Base-by-base conservation (phyloP, 2,113 vertebrate genomes). In the Bostrychus sinensis region DNA sequence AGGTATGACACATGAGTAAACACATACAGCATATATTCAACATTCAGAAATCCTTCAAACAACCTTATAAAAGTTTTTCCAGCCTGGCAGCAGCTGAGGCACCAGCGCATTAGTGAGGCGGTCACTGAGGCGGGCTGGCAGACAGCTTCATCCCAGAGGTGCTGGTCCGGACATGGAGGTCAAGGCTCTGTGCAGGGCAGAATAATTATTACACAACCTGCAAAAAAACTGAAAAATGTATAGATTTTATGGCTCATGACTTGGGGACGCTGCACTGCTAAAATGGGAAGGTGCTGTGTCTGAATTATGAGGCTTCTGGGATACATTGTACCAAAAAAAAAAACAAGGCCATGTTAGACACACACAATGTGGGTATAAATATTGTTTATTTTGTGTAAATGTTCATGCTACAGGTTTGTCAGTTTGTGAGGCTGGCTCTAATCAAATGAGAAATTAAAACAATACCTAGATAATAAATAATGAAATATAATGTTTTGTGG, bases 131-230 rank as follows among this genome's bases (percentile, higher is more conserved):
- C 26, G n/a, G 9, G 32, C 23, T 57, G 10, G 25, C 22, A 23
- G 43, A 39, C 36, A 16, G 19, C 2, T 22, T 53, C 32, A 43
- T 38, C 48, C 28, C 61, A 11, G 8, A 42, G 54, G 55, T 36
- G 36, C 14, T 20, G 54, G 28, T 51, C 16, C 12, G 36, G 60
- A 55, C 53, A 22, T 6, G 19, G 19, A 43, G 69, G 54, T 63
- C 54, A 51, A 10, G 37, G 11, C 43, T 57, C 42, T 28, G 59
- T 48, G 51, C 36, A 25, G 43, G 25, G 5, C 32, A 16, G 14
- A n/a, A 16, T 51, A 30, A 26, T 23, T 63, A 25, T 63, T 23
- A 1, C 10, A 41, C 45, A 11, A 51, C 48, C 22, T 8, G 22
- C 1, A 5, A n/a, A 19, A n/a, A 19, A 12, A 22, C 28, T 34